Conservation (phyloP, 2,797 vertebrate species). For the Apogon talboti region DNA sequence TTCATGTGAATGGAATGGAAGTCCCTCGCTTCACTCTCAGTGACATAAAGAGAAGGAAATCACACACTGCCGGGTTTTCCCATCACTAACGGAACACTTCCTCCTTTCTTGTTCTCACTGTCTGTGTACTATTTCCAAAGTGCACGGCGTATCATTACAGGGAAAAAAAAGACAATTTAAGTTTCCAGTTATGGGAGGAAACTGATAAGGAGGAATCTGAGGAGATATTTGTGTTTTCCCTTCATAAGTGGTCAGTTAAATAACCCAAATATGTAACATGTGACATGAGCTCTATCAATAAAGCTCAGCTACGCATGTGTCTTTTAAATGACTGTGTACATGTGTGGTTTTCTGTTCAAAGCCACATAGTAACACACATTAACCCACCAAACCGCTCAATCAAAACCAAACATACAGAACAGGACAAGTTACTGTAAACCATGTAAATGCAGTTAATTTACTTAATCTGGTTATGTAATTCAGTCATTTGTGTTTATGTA, state of each 20-base stretch:
- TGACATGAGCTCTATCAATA: neutral
- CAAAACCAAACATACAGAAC: neutral
- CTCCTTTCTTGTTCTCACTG: constrained; percentile 64
- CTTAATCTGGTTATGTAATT: constrained; percentile 35
- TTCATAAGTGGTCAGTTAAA: too few species aligned
- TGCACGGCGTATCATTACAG: constrained; percentile 25
- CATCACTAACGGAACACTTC: constrained; percentile 77
- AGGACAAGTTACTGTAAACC: neutral
- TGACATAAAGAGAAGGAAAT: constrained; percentile 76
- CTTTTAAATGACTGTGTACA: neutral
- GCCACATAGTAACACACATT: neutral
- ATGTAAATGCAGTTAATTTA: constrained; percentile 7
- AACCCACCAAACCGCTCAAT: constrained; percentile 2
- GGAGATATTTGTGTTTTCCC: neutral
- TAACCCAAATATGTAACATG: too few species aligned
- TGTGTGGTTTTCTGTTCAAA: constrained; percentile 9
- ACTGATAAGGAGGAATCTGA: constrained; percentile 1
- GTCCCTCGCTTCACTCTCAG: constrained; percentile 71
- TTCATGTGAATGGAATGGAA: constrained; percentile 54
- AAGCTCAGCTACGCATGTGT: neutral
- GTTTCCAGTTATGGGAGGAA: constrained; percentile 23
- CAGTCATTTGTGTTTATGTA: constrained; percentile 19
- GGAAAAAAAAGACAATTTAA: constrained; percentile 6
- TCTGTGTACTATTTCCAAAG: constrained; percentile 55
- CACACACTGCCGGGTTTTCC: constrained; percentile 66